These are phyloP conservation scores for Globodera ellingtonae DNA, from an alignment of 1,140 invertebrate genomes.

Conservation along the genomic window DNA sequence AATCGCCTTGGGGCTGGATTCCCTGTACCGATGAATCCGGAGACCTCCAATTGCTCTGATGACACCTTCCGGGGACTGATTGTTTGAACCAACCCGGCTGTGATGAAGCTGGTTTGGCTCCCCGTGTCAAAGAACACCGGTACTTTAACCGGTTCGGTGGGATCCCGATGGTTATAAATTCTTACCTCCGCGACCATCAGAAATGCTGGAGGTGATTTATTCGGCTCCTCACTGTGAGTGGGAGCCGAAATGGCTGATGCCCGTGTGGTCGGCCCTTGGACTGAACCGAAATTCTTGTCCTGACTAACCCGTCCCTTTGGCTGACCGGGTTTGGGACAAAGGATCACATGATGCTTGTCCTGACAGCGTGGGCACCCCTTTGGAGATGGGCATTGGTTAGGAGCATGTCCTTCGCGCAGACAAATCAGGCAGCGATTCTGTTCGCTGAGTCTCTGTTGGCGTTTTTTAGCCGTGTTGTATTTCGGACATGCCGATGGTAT, in stretches of 20 bases:
- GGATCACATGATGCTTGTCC: constrained; percentile 10
- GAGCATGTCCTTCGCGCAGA: not conserved
- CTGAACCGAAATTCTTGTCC: too few species aligned
- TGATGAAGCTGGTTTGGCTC: not conserved
- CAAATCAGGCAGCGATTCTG: constrained; percentile 21
- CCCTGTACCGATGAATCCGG: not conserved
- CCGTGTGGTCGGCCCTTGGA: too few species aligned
- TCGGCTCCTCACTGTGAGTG: too few species aligned
- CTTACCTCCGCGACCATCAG: not conserved
- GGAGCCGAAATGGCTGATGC: too few species aligned
- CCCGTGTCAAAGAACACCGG: constrained; percentile 2
- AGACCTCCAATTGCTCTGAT: not conserved
- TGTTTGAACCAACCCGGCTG: not conserved
- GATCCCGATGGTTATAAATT: not conserved
- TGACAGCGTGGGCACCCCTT: not conserved
- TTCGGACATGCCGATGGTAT: not conserved
- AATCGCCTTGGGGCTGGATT: not conserved
- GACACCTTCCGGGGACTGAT: not conserved
- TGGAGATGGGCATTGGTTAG: not conserved
- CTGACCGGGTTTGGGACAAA: not conserved
- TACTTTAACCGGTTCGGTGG: not conserved
- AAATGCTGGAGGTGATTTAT: not conserved
- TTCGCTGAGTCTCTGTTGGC: constrained; percentile 11
- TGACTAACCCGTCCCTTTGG: too few species aligned
- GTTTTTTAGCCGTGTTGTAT: constrained; percentile 7